Evolutionary conservation across 2,888 invertebrate genomes (phyloP), one percentile per base, ranked within the genome.

Genomic region (Beris chalybata): DNA sequence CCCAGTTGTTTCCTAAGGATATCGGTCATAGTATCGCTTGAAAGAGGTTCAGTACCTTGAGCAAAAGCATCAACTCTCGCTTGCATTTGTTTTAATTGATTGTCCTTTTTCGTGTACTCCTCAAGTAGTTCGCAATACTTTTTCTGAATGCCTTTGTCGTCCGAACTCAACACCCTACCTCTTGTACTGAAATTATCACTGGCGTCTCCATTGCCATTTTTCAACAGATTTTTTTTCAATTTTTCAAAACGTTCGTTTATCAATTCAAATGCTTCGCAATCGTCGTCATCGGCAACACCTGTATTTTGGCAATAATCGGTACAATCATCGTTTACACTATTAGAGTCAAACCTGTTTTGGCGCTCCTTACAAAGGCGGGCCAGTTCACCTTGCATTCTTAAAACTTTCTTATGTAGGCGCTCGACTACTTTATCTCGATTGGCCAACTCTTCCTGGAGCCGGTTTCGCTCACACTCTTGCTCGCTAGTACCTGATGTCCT

Each of bases 401-500:
- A 48, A 4, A 71, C 54, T 56, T 70, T 71, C 12, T 65, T 65
- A 13, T 70, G 68, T 22, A 71, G 43, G 2, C 56, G 30, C 7
- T 71, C 70, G 31, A 70, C 68, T 15, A 61, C 22, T 43, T 61
- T 54, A 32, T 71, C 71, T 4, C 68, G 61, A 9, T 32, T 9
- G 7, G 65, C 45, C 11, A 70, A n/a, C 58, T 70, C 69, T 43
- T 70, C 68, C 63, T 71, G 66, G 11, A 72, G 57, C 22, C 57
- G 61, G 68, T 76, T 88, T 86, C 87, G 86, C 76, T 85, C 87
- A 61, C 85, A 85, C 80, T 89, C 88, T 72, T 89, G 79, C 73
- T 86, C 83, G n/a, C 86, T 87, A 76, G 89, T 89, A 77, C 88
- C 88, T 5, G 85, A 83, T 0, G 85, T 87, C 63, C 89, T 78